Evolutionary conservation across 1,140 invertebrate genomes (phyloP).

Genomic region (Drosophila nasuta): DNA sequence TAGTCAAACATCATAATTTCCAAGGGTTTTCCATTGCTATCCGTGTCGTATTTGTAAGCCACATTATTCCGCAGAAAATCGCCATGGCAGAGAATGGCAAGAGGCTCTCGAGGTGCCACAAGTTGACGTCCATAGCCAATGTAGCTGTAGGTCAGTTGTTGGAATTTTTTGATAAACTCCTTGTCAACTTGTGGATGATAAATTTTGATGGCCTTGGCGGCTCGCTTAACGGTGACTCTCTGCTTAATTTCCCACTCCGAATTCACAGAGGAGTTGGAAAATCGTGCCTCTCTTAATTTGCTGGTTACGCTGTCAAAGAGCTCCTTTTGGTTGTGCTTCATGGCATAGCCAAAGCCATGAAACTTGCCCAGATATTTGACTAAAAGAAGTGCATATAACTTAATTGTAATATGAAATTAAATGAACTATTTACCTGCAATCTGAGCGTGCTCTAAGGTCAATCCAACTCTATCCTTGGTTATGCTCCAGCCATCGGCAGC

Average conservation of each 20-base stretch:
- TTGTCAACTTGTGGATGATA: slow-evolving; percentile 60
- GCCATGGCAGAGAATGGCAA: slow-evolving; percentile 76
- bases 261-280: slow-evolving; percentile 4
- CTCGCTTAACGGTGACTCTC: slow-evolving; percentile 29
- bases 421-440: slow-evolving; percentile 38
- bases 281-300: slow-evolving; percentile 65
- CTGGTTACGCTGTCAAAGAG: slow-evolving; percentile 51
- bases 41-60: slow-evolving; percentile 65
- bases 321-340: slow-evolving; percentile 56
- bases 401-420: background rate
- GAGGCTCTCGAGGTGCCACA: slow-evolving; percentile 67
- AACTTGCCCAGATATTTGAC: slow-evolving; percentile 71
- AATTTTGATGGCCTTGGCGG: slow-evolving; percentile 16
- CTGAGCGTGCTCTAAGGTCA: slow-evolving; percentile 59
- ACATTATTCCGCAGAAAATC: slow-evolving; percentile 83
- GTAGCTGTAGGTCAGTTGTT: slow-evolving; percentile 39
- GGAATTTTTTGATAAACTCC: slow-evolving; percentile 57
- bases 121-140: slow-evolving; percentile 49
- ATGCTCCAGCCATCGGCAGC: slow-evolving; percentile 60
- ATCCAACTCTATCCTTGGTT: slow-evolving; percentile 54
- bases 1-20: slow-evolving; percentile 84
- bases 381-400: slow-evolving; percentile 1
- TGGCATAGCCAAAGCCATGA: slow-evolving; percentile 72
- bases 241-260: slow-evolving; percentile 41
- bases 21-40: slow-evolving; percentile 49